A percentile compares a stretch with the other conserved stretches of the same genome.
These are phyloP conservation scores for Scolanthus callimorphus DNA, from an alignment of 92 coral and sea anemone genomes.

Conservation along the genomic window DNA sequence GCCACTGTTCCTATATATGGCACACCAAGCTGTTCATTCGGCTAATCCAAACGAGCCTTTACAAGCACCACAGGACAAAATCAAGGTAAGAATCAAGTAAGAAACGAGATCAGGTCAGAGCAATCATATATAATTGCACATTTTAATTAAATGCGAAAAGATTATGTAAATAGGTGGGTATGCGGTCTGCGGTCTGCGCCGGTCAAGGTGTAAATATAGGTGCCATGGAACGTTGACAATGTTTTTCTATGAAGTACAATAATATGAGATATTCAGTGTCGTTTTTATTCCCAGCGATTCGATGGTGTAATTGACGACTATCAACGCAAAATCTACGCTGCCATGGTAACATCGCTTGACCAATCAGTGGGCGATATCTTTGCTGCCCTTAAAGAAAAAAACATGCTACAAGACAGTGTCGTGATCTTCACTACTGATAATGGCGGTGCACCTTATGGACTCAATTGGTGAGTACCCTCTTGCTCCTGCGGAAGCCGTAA, in stretches of 20 bases:
- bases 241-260: too few relatives aligned
- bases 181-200: too few relatives aligned
- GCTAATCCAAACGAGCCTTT: conserved; percentile 59
- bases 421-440: conserved; percentile 93
- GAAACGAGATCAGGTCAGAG: too few relatives aligned
- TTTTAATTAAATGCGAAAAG: too few relatives aligned
- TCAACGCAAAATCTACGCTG: conserved; percentile 87
- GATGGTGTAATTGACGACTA: conserved; percentile 49
- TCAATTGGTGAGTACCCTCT: conserved; percentile 75
- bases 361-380: conserved; percentile 76
- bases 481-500: too few relatives aligned
- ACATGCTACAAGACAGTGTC: conserved; percentile 77
- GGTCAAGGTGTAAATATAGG: too few relatives aligned
- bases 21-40: conserved; percentile 71
- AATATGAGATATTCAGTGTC: too few relatives aligned
- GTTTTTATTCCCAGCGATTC: conserved; percentile 49
- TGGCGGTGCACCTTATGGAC: conserved; percentile 98
- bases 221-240: neutral
- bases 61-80: conserved; percentile 51
- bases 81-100: conserved; percentile 7
- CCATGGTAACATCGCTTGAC: conserved; percentile 94
- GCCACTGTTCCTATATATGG: conserved; percentile 60
- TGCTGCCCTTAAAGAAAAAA: conserved; percentile 59
- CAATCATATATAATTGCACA: too few relatives aligned
- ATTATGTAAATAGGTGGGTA: too few relatives aligned